These are phyloP conservation scores for Amphiprion clarkii DNA, from an alignment of 2,797 vertebrate species.

Conservation along the genomic window DNA sequence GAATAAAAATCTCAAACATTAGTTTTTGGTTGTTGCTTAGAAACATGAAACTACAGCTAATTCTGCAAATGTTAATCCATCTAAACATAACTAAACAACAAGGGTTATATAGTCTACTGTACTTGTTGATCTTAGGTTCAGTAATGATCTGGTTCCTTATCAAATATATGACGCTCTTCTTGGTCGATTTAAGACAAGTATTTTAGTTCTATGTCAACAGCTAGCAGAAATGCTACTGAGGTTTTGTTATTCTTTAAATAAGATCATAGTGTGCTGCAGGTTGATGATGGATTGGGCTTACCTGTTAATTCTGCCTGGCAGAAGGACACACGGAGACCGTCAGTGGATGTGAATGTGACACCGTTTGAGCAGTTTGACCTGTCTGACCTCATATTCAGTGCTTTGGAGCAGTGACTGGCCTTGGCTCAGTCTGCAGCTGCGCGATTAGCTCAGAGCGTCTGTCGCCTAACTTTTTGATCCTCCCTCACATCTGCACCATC, in stretches of 20 bases:
- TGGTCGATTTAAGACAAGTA: not conserved
- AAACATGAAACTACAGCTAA: not conserved
- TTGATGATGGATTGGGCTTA: conserved; percentile 15
- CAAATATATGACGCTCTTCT: no score
- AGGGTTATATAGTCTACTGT: not conserved
- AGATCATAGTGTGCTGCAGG: not conserved
- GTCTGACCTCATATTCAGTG: conserved; percentile 66
- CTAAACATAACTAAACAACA: not conserved
- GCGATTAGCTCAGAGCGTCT: conserved; percentile 75
- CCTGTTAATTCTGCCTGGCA: conserved; percentile 50
- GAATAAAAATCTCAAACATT: not conserved
- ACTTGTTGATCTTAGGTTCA: not conserved
- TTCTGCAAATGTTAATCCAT: not conserved
- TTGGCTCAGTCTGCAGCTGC: conserved; percentile 66
- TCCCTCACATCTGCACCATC: conserved; percentile 68
- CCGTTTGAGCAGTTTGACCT: conserved; percentile 77
- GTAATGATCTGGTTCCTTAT: no score
- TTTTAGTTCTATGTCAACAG: not conserved
- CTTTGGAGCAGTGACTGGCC: conserved; percentile 50
- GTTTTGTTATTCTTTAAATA: not conserved
- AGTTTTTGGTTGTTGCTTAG: not conserved
- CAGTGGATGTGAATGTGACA: conserved; percentile 58
- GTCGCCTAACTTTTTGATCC: conserved; percentile 68
- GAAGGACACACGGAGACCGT: conserved; percentile 47
- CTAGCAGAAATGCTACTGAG: not conserved